These are phyloP conservation scores for Strongylocentrotus purpuratus DNA, from an alignment of 35 echinoderm and acorn worm genomes.

Conservation along the genomic window DNA sequence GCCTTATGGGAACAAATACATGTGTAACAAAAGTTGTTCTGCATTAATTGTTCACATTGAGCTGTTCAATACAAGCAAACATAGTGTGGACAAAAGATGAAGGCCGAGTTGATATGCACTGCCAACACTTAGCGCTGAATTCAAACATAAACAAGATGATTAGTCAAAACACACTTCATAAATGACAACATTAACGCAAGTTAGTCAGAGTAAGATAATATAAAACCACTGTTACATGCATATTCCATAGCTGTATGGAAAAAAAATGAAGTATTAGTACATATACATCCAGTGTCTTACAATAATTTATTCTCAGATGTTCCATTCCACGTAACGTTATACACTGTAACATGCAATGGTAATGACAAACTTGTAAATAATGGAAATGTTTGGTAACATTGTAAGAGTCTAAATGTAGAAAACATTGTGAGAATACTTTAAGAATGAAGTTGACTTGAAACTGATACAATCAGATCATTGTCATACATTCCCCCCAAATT, in stretches of 20 bases:
- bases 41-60: not conserved
- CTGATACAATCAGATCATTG: too few species aligned
- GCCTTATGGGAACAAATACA: not conserved
- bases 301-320: not conserved
- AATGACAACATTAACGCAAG: not conserved
- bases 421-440: too few species aligned
- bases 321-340: too few species aligned
- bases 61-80: not conserved
- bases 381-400: not conserved
- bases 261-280: not conserved
- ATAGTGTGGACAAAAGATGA: not conserved
- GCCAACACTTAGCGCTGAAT: constrained; percentile 15
- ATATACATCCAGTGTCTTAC: not conserved
- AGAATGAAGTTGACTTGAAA: too few species aligned
- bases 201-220: not conserved
- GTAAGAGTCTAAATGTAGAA: too few species aligned
- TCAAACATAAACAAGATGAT: not conserved
- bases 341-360: too few species aligned
- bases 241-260: not conserved
- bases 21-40: not conserved
- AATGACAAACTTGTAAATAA: not conserved
- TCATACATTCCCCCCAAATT: too few species aligned
- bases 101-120: not conserved
- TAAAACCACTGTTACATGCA: not conserved
- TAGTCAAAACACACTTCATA: constrained; percentile 3